Evolutionary conservation across 2,797 vertebrate genomes (phyloP).

Genomic region (Bothrops alternatus): DNA sequence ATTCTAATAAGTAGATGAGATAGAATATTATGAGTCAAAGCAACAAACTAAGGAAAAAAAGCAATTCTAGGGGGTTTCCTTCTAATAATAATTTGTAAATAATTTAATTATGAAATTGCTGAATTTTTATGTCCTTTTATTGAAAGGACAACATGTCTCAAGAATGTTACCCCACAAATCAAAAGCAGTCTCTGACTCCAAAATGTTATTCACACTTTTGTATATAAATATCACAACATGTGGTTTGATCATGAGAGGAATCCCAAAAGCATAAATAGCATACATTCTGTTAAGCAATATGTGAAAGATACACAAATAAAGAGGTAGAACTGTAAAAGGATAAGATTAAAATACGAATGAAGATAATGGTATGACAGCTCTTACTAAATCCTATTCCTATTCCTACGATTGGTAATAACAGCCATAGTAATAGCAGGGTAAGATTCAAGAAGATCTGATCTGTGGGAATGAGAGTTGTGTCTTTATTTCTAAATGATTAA

Average conservation of each 20-base stretch:
- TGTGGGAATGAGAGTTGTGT: background rate
- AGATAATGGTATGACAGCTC: background rate
- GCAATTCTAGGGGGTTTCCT: background rate
- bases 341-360: background rate
- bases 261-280: background rate
- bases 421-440: background rate
- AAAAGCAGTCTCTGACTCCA: background rate
- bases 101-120: background rate
- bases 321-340: background rate
- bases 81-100: background rate
- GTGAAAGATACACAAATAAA: background rate
- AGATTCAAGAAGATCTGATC: background rate
- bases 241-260: background rate
- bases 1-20: background rate
- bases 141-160: background rate
- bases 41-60: background rate
- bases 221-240: background rate
- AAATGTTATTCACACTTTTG: background rate
- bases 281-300: background rate
- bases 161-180: background rate
- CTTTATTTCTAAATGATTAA: background rate
- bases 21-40: background rate
- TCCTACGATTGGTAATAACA: background rate
- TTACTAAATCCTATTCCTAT: background rate
- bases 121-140: background rate